A percentile compares a stretch with the other conserved stretches of the same genome.
Conservation (phyloP, 1,140 invertebrate genomes). For the Linepithema humile region DNA sequence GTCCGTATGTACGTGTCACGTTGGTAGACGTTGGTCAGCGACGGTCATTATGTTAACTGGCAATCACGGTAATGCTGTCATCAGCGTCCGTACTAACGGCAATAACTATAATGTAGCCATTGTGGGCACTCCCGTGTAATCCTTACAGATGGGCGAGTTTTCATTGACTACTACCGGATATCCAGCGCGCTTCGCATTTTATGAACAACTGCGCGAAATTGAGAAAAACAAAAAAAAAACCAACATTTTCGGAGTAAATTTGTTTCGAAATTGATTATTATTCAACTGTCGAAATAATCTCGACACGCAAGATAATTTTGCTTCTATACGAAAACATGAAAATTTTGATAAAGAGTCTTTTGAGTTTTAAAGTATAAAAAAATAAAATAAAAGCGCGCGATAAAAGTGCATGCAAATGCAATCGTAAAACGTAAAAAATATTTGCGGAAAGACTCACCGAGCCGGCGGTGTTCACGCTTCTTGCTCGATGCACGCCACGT, state of each 20-base stretch:
- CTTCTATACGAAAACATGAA: not conserved
- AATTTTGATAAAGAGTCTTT: too few species aligned
- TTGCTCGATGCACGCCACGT: conserved; percentile 48
- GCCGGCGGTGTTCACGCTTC: not conserved
- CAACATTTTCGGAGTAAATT: not conserved
- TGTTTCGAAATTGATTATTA: not conserved
- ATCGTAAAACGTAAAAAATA: not conserved
- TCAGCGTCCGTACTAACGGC: conserved; percentile 73
- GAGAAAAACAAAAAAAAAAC: not conserved
- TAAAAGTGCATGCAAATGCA: too few species aligned
- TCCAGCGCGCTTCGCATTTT: not conserved
- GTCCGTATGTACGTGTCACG: conserved; percentile 54
- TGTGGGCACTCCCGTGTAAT: conserved; percentile 76
- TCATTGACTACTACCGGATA: conserved; percentile 75
- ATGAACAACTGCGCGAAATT: not conserved
- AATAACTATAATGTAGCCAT: conserved; percentile 78
- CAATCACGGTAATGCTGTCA: conserved; percentile 82
- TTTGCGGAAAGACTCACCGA: conserved; percentile 6
- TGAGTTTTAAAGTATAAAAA: too few species aligned
- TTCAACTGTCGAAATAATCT: not conserved
- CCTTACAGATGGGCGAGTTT: conserved; percentile 67
- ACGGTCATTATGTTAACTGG: conserved; percentile 81
- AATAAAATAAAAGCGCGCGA: too few species aligned
- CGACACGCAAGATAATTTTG: not conserved
- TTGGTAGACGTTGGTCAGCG: conserved; percentile 72